A percentile compares a stretch with the other conserved stretches of the same genome.
Conservation (phyloP, 2,797 vertebrate genomes). For the Delichon dasypus region DNA sequence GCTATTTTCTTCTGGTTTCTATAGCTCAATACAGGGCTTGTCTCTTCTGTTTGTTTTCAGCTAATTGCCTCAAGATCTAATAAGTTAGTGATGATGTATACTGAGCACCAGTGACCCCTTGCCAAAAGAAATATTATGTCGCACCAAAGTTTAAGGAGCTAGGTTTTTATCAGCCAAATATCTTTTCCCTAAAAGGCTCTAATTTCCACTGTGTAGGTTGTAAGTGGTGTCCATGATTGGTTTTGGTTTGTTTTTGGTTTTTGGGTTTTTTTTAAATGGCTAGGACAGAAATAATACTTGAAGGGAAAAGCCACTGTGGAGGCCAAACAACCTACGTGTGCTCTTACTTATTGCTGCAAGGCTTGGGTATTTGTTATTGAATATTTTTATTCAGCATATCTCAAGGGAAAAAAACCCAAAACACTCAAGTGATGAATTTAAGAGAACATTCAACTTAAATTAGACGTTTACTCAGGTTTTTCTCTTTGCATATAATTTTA, state of each 20-base stretch:
- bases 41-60: constrained; percentile 96
- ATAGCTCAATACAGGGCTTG: constrained; percentile 85
- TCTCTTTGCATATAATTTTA: neutral
- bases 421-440: neutral
- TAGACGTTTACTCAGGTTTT: neutral
- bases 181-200: constrained; percentile 73
- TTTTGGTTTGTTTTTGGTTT: neutral
- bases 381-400: neutral
- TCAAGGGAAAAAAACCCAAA: neutral
- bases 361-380: neutral
- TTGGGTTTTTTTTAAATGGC: neutral
- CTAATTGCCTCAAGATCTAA: constrained; percentile 99
- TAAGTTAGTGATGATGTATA: constrained; percentile 99
- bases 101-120: constrained; percentile 85
- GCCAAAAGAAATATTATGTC: constrained; percentile 92
- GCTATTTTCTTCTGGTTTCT: constrained; percentile 87
- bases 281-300: neutral
- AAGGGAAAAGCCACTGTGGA: neutral
- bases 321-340: neutral
- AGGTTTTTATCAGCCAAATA: constrained; percentile 78
- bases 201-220: constrained; percentile 80
- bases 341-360: neutral
- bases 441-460: constrained; percentile 41
- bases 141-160: constrained; percentile 76
- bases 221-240: constrained; percentile 25